Evolutionary conservation across 1,140 invertebrate genomes (phyloP), one percentile per base, ranked within the genome.

Genomic region (Meloidogyne chitwoodi): DNA sequence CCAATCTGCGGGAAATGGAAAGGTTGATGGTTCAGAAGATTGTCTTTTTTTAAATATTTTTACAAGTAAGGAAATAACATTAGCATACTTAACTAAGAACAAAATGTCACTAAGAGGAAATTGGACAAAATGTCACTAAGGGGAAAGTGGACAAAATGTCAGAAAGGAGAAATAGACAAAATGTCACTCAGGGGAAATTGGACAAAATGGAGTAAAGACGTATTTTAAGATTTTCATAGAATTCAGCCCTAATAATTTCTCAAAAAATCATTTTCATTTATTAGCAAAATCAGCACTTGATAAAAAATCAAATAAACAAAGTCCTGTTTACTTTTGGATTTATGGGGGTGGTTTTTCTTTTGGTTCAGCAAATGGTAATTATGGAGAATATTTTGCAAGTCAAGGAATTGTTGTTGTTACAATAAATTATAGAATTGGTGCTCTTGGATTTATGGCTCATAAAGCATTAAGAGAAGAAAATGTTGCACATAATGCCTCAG

Each of bases 11-110:
- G 41, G n/a, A n/a, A 56, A 56, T 56, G 48, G 48, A 0, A n/a
- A 26, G 6, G 0, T n/a, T n/a, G n/a, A 0, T 34, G 65, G 65
- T 5, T 34, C 29, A 12, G 95, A 98, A 90, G 95, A 98, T 88
- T 98, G 95, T 88, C 91, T 98, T n/a, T 96, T 95, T 88, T 90
- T 97, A 64, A 97, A 94, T 88, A 92, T 98, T 0, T 91, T 89
- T 88, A 86, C 91, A 79, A 0, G 65, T 56, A 56, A 48, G 2
- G 5, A 48, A 19, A n/a, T n/a, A 19, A 44, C n/a, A n/a, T n/a
- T n/a, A n/a, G n/a, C n/a, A n/a, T n/a, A n/a, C n/a, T n/a, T n/a
- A n/a, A n/a, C n/a, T n/a, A n/a, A n/a, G n/a, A n/a, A n/a, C n/a
- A n/a, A n/a, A n/a, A n/a, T n/a, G n/a, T n/a, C n/a, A n/a, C n/a